A percentile compares a stretch with the other conserved stretches of the same genome.
Conservation (phyloP, 2,113 vertebrate genomes). For the Podocnemis expansa region DNA sequence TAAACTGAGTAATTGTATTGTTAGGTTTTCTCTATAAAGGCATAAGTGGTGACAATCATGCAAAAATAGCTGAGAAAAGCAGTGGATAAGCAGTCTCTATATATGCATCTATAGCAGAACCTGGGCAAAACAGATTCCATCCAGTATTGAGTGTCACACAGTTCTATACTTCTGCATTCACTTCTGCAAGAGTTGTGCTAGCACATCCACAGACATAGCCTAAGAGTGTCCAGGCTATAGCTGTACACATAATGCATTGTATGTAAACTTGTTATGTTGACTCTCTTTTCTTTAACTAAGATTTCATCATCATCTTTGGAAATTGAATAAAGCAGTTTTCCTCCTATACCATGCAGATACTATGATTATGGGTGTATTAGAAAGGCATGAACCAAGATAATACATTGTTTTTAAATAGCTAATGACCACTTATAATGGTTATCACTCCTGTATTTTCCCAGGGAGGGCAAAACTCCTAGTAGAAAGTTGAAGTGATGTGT, state of each 20-base stretch:
- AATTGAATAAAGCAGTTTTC: background rate
- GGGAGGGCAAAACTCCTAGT: conserved; percentile 26
- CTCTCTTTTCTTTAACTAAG: background rate
- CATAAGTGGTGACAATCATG: background rate
- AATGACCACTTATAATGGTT: conserved; percentile 45
- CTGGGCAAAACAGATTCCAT: background rate
- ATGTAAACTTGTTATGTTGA: background rate
- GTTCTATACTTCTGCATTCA: background rate
- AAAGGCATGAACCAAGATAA: background rate
- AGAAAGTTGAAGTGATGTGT: background rate
- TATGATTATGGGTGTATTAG: conserved; percentile 34
- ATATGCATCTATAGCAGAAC: background rate
- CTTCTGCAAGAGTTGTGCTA: conserved; percentile 9
- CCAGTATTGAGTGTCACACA: background rate
- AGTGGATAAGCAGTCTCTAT: background rate
- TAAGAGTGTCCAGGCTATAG: background rate
- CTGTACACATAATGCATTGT: background rate
- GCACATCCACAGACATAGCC: background rate
- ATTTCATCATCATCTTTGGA: background rate
- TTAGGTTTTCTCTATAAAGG: background rate
- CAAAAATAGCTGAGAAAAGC: background rate
- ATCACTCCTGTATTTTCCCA: conserved; percentile 54
- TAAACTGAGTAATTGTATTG: background rate
- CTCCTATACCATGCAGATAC: background rate
- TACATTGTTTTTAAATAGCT: conserved; percentile 6